These are phyloP conservation scores for Podabrus alpinus DNA, from an alignment of 2,888 invertebrate genomes.

Conservation along the genomic window DNA sequence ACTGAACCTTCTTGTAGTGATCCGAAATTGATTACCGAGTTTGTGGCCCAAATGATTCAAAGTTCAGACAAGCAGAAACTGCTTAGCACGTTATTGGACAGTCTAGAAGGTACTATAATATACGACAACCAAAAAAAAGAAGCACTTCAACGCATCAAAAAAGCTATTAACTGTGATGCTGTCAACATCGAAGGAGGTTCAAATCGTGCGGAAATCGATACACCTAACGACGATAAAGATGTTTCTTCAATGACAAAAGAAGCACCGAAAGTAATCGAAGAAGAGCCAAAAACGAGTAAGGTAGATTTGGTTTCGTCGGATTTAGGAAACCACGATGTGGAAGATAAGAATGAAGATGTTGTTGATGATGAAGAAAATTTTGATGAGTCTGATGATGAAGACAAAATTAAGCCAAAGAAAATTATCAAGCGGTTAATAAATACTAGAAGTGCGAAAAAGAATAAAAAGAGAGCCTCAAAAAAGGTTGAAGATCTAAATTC, in stretches of 20 bases:
- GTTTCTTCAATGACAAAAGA: conserved; percentile 10
- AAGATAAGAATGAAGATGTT: background rate
- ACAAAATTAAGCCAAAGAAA: background rate
- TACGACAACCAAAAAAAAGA: conserved; percentile 55
- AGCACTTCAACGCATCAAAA: conserved; percentile 63
- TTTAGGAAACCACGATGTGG: conserved; percentile 5
- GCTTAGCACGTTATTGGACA: conserved; percentile 42
- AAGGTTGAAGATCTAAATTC: background rate
- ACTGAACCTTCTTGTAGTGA: conserved; percentile 34
- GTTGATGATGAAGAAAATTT: background rate
- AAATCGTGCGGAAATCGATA: conserved; percentile 47
- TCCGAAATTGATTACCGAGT: conserved; percentile 42
- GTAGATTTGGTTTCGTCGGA: background rate
- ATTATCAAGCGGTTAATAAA: background rate
- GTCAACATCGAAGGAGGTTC: conserved; percentile 43
- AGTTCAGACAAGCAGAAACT: conserved; percentile 42
- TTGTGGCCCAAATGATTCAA: conserved; percentile 43
- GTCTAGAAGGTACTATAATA: conserved; percentile 42
- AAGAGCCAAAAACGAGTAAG: conserved; percentile 20
- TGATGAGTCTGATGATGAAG: background rate
- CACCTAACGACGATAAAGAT: conserved; percentile 6
- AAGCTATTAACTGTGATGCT: conserved; percentile 61
- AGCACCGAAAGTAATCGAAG: background rate
- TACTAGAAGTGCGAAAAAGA: background rate
- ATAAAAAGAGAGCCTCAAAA: background rate